Conservation (phyloP, 2,113 vertebrate species). For the Alces alces region DNA sequence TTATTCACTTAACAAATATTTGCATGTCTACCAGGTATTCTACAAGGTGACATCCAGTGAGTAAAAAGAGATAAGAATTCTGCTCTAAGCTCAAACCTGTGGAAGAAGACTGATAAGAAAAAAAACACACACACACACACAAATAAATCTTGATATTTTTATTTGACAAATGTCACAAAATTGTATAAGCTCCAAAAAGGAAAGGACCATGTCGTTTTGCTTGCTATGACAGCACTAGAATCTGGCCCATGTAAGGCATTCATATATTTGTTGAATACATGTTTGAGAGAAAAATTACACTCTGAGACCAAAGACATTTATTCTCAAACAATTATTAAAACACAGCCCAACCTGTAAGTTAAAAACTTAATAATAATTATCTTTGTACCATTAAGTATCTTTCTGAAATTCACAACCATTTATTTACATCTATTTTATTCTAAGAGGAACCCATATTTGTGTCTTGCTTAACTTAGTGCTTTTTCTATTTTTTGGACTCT, state of each 20-base stretch:
- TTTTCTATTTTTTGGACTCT: neutral
- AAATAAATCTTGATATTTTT: neutral
- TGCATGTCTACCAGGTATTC: neutral
- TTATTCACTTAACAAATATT: constrained; percentile 35
- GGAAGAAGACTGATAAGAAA: neutral
- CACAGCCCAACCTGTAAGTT: neutral
- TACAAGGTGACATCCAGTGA: neutral
- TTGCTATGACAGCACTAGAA: neutral
- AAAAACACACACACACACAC: no score
- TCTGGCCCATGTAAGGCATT: neutral
- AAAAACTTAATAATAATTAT: constrained; percentile 31
- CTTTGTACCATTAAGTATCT: neutral
- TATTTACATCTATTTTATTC: neutral
- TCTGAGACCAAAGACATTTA: neutral
- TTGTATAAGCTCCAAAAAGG: neutral
- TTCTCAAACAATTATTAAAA: constrained; percentile 18
- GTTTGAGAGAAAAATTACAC: neutral
- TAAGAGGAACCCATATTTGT: neutral
- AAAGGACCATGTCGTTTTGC: neutral
- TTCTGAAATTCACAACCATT: neutral
- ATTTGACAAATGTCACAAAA: neutral
- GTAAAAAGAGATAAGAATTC: neutral
- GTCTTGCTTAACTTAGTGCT: neutral
- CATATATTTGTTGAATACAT: neutral
- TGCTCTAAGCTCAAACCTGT: neutral